A percentile compares a stretch with the other conserved stretches of the same genome.
phyloP scores from a whole-genome alignment of 1,140 invertebrate genomes.

The Neodiprion pinetum region DNA sequence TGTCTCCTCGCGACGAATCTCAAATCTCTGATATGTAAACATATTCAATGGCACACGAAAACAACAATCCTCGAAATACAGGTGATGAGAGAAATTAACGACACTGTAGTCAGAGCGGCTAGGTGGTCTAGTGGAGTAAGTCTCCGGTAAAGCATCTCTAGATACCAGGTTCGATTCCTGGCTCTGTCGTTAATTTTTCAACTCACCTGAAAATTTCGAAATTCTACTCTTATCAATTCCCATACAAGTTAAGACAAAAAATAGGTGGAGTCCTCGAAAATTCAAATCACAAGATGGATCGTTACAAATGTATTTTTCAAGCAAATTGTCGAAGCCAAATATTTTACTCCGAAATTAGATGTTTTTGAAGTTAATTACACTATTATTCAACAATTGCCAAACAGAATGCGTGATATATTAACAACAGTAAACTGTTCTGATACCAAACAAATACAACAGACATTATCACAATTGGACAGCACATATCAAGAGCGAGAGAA shows the following conservation, averaged over 20 bases:
- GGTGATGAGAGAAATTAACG: no score
- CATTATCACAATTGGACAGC: slow-evolving; percentile 21
- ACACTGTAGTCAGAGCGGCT: no score
- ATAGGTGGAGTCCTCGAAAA: slow-evolving; percentile 18
- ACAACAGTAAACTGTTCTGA: slow-evolving; percentile 20
- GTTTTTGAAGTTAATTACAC: slow-evolving; percentile 27
- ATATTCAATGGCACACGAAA: no score
- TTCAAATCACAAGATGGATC: slow-evolving; percentile 19
- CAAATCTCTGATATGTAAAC: no score
- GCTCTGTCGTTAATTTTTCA: no score
- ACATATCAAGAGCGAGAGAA: neutral
- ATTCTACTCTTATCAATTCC: no score
- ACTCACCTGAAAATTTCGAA: no score
- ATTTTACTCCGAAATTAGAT: slow-evolving; percentile 23
- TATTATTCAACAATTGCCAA: slow-evolving; percentile 25
- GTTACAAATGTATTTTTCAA: slow-evolving; percentile 22
- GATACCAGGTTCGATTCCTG: no score
- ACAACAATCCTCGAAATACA: no score
- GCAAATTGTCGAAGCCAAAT: slow-evolving; percentile 19
- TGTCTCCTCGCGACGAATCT: no score
- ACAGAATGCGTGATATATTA: slow-evolving; percentile 12
- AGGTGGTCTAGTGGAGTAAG: no score
- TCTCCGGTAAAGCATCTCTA: no score
- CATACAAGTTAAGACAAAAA: slow-evolving; percentile 19
- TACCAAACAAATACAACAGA: slow-evolving; percentile 16